Percentiles rank a stretch among this genome's conserved stretches.
Evolutionary conservation across 2,797 vertebrate species (phyloP).

Genomic region (Sebastes minor): DNA sequence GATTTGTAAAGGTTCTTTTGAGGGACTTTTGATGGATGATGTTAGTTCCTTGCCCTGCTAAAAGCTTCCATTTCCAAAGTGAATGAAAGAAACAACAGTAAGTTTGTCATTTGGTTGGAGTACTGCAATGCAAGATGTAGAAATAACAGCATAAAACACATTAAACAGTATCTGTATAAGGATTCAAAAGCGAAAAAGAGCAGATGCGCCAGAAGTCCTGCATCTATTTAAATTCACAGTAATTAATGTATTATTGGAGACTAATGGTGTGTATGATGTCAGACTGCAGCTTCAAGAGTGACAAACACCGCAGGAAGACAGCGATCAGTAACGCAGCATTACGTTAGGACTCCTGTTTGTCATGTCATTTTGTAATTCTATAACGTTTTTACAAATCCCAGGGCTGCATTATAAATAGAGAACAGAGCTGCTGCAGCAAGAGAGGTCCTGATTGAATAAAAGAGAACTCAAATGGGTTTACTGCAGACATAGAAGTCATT

Average conservation of each 20-base stretch:
- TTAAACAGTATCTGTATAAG: background rate
- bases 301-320: slow-evolving; percentile 24
- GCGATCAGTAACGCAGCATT: background rate
- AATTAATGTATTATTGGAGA: background rate
- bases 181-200: background rate
- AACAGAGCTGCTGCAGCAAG: slow-evolving; percentile 24
- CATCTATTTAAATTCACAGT: slow-evolving; percentile 7
- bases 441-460: slow-evolving; percentile 49
- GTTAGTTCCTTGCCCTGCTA: background rate
- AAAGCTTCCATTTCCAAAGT: background rate
- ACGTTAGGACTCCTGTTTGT: slow-evolving; percentile 7
- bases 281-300: slow-evolving; percentile 8
- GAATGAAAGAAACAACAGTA: background rate
- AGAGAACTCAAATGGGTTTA: slow-evolving; percentile 34
- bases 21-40: background rate
- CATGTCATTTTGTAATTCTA: slow-evolving; percentile 41
- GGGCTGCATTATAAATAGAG: slow-evolving; percentile 24
- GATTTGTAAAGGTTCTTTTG: background rate
- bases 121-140: background rate
- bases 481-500: slow-evolving; percentile 14
- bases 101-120: background rate
- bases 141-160: background rate
- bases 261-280: background rate
- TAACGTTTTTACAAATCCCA: slow-evolving; percentile 52
- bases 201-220: background rate